phyloP scores from a whole-genome alignment of 2,113 vertebrate species.

The Salvelinus namaycush region DNA sequence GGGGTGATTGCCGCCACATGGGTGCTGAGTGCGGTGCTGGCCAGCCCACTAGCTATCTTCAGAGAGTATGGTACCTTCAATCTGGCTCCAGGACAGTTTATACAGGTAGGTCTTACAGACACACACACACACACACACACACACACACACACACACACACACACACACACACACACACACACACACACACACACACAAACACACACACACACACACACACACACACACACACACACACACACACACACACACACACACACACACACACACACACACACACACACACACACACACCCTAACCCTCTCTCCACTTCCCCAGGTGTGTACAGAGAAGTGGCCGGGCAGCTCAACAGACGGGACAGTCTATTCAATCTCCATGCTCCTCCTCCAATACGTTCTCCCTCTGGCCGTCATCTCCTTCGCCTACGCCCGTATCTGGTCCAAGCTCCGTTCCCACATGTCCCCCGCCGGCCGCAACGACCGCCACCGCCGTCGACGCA shows the following conservation, averaged over 20 bases:
- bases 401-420: slow-evolving; percentile 89
- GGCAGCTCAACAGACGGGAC: slow-evolving; percentile 84
- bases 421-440: slow-evolving; percentile 90
- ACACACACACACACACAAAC: no score
- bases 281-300: no score
- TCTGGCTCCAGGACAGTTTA: slow-evolving; percentile 83
- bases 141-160: slow-evolving; percentile 11
- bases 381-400: slow-evolving; percentile 89
- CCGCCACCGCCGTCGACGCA: slow-evolving; percentile 84
- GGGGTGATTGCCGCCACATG: slow-evolving; percentile 88
- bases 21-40: slow-evolving; percentile 87
- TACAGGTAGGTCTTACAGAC: slow-evolving; percentile 62
- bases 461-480: slow-evolving; percentile 73
- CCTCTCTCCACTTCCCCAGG: slow-evolving; percentile 40
- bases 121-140: no score
- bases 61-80: slow-evolving; percentile 87
- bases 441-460: slow-evolving; percentile 85
- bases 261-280: no score
- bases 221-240: no score
- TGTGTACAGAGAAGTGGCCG: slow-evolving; percentile 93
- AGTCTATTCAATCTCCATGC: slow-evolving; percentile 87
- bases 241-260: no score
- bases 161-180: no score
- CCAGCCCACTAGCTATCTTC: slow-evolving; percentile 93
- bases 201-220: background rate